These are phyloP conservation scores for Microplitis manilae DNA, from an alignment of 2,888 invertebrate species.

Conservation along the genomic window DNA sequence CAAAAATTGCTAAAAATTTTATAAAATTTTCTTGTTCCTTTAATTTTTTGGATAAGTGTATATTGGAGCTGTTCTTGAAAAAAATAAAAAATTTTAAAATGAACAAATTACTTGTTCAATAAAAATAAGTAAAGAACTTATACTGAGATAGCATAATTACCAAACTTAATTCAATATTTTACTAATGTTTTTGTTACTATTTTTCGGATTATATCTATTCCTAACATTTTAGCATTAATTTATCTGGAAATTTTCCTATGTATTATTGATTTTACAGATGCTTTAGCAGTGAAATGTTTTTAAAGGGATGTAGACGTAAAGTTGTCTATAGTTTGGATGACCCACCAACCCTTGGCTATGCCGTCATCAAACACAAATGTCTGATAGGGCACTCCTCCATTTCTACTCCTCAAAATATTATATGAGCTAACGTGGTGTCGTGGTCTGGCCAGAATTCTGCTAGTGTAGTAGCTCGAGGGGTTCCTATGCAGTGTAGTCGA, in stretches of 20 bases:
- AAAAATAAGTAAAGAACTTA: no score
- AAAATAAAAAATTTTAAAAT: no score
- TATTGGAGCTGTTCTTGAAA: no score
- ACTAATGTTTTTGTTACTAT: no score
- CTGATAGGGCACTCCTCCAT: conserved; percentile 10
- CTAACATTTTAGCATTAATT: background rate
- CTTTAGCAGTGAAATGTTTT: background rate
- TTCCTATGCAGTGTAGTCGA: conserved; percentile 31
- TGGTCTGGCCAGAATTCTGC: conserved; percentile 51
- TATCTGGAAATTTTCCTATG: background rate
- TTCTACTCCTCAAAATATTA: conserved; percentile 26
- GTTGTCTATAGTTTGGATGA: background rate
- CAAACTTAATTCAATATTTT: no score
- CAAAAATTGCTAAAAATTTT: no score
- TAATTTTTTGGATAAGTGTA: no score
- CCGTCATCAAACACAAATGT: conserved; percentile 5
- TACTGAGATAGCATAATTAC: no score
- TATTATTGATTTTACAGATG: background rate
- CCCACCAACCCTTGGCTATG: background rate
- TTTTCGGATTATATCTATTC: no score
- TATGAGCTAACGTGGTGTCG: conserved; percentile 18
- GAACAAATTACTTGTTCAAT: no score
- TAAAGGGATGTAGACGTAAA: conserved; percentile 2
- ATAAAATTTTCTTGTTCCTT: no score
- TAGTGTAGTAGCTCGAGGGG: conserved; percentile 50